Conservation (phyloP, 2,888 invertebrate species). For the Agonopterix alstromeriana region DNA sequence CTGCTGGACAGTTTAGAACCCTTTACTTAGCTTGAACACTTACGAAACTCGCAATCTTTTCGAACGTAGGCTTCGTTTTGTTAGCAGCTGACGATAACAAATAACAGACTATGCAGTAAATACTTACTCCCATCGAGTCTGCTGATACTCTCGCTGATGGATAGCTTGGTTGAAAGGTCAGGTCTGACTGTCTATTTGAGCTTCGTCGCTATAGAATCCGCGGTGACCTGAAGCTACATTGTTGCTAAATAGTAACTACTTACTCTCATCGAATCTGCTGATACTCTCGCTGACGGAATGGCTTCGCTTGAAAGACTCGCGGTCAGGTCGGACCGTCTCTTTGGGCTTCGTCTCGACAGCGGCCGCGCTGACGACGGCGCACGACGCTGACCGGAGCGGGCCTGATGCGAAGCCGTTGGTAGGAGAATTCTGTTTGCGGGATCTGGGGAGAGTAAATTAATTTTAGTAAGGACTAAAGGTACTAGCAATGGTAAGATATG, state of each 20-base stretch:
- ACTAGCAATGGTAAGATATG: too few species aligned
- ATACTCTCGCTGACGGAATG: conserved; percentile 70
- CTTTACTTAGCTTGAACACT: too few species aligned
- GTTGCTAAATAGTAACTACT: conserved; percentile 24
- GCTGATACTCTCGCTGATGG: conserved; percentile 67
- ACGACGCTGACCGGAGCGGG: conserved; percentile 62
- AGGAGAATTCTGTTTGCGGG: conserved; percentile 55
- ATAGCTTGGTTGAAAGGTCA: conserved; percentile 63
- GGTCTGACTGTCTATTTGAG: conserved; percentile 32
- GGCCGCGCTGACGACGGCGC: conserved; percentile 56
- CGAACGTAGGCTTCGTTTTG: too few species aligned
- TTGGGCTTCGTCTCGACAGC: conserved; percentile 41
- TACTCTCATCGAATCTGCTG: conserved; percentile 59
- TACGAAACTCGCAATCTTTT: too few species aligned
- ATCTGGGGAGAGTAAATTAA: conserved; percentile 33
- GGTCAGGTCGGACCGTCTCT: conserved; percentile 33
- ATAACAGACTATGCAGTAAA: too few species aligned
- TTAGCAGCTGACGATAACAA: too few species aligned
- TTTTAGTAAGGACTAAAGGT: background rate
- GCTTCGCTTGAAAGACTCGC: conserved; percentile 64
- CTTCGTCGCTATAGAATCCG: conserved; percentile 38
- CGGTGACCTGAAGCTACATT: conserved; percentile 28
- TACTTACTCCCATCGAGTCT: conserved; percentile 61
- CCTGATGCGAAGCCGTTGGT: conserved; percentile 60
- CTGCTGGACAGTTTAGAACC: too few species aligned